Evolutionary conservation across 2,888 invertebrate genomes (phyloP).

Genomic region (Oxyscelio sp.): DNA sequence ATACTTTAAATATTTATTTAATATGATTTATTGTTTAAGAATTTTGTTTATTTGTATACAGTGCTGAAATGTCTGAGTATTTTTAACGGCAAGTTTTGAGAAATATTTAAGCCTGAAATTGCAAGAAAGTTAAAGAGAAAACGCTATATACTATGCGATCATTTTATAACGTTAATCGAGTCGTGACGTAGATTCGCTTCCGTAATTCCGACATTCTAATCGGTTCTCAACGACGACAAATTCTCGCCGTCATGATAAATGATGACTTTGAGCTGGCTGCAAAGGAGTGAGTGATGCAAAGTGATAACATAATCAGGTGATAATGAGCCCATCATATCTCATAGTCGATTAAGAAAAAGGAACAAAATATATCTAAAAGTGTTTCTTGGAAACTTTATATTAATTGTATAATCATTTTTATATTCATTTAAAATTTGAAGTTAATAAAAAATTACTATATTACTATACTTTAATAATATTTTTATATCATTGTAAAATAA

Average conservation of each 20-base stretch:
- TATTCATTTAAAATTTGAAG: too few species aligned
- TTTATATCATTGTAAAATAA: too few species aligned
- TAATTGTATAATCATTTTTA: too few species aligned
- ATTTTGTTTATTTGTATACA: too few species aligned
- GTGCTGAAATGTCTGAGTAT: too few species aligned
- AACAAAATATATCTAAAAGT: too few species aligned
- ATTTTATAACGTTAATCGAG: constrained; percentile 67
- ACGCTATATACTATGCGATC: constrained; percentile 34
- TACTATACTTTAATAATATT: too few species aligned
- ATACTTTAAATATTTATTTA: too few species aligned
- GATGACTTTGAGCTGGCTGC: constrained; percentile 81
- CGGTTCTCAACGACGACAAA: constrained; percentile 69
- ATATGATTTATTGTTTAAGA: too few species aligned
- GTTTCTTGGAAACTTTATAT: too few species aligned
- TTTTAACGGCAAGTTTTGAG: too few species aligned
- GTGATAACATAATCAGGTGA: constrained; percentile 87
- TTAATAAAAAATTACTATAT: too few species aligned
- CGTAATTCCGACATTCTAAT: constrained; percentile 73
- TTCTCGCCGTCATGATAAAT: constrained; percentile 81
- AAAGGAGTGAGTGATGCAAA: constrained; percentile 85
- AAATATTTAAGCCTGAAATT: constrained; percentile 10
- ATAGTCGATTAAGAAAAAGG: constrained; percentile 70
- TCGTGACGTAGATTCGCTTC: constrained; percentile 60
- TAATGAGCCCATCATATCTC: constrained; percentile 86
- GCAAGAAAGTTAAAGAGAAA: constrained; percentile 10